Evolutionary conservation across 2,797 vertebrate species (phyloP).

Genomic region (Xenentodon cancila): DNA sequence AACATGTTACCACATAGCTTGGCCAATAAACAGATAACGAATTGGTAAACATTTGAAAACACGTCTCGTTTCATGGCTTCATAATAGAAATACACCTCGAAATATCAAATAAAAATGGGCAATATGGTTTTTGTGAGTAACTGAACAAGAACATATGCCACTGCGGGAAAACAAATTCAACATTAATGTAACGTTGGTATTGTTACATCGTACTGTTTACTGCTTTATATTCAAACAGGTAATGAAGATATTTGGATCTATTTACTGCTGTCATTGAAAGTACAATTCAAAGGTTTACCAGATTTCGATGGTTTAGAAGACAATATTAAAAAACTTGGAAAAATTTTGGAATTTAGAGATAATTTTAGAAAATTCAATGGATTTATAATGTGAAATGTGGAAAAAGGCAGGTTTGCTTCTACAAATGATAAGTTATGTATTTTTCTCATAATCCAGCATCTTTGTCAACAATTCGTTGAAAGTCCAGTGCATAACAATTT

Average conservation of each 20-base stretch:
- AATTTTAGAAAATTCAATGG: neutral
- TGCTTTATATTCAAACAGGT: neutral
- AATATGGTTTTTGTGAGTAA: neutral
- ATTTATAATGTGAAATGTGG: neutral
- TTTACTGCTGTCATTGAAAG: neutral
- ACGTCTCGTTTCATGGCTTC: neutral
- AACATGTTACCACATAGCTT: conserved; percentile 25
- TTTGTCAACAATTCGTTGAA: neutral
- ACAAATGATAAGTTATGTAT: neutral
- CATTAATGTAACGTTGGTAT: too few relatives aligned
- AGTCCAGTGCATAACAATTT: neutral
- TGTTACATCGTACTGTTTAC: neutral
- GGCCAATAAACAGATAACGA: conserved; percentile 32
- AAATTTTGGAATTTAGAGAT: neutral
- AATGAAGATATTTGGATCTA: neutral
- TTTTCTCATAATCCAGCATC: neutral
- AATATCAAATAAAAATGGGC: conserved; percentile 17
- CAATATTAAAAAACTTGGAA: neutral
- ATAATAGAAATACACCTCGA: neutral
- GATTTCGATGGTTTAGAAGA: neutral
- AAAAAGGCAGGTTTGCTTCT: too few relatives aligned
- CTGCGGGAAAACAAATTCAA: neutral
- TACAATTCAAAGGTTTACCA: neutral
- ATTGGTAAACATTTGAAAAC: conserved; percentile 22
- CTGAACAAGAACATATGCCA: neutral